Evolutionary conservation across 1,140 invertebrate genomes (phyloP), one percentile per base, ranked within the genome.

Genomic region (Neelides sp.): DNA sequence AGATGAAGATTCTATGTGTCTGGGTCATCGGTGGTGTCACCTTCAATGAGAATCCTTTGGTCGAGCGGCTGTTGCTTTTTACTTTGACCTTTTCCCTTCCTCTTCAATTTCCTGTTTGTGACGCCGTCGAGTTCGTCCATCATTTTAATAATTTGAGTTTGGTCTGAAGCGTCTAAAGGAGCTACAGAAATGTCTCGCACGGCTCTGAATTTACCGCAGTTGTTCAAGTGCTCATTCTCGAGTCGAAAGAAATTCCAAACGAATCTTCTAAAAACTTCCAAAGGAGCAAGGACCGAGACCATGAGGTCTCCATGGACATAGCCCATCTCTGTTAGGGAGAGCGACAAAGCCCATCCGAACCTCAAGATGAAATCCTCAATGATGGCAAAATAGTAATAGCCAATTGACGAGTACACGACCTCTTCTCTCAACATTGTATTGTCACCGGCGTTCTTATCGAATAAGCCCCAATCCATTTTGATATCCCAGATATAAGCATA

Each of bases 171-270:
- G 36, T 15, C 36, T 19, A 98, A 79, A 0, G 95, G 95, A 8
- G 91, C 92, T 20, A 99, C 91, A 0, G 90, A 96, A 52, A 99
- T 99, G 67, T 99, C 95, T 19, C 96, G 70, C 0, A 98, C 95
- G 3, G 95, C 95, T 65, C 95, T 75, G 73, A 99, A 99, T 73
- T 98, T 92, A 70, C 95, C 95, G 72, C 94, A 98, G 72, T 99
- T 99, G 71, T 99, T 99, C 4, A 99, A 72, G 76, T 99, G 96
- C 65, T 99, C 96, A 71, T 99, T 99, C 71, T 99, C 96, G 55
- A 99, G 68, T 1, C 96, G 93, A 73, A 98, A 98, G 68, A 94
- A 99, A 69, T 99, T 99, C 96, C 96, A 99, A 30, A 99, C 80
- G 71, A 99, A 99, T 50, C 94, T 75, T 15, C 46, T 20, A 66